Conservation (phyloP, 1,140 invertebrate genomes). For the Monochamus saltuarius region DNA sequence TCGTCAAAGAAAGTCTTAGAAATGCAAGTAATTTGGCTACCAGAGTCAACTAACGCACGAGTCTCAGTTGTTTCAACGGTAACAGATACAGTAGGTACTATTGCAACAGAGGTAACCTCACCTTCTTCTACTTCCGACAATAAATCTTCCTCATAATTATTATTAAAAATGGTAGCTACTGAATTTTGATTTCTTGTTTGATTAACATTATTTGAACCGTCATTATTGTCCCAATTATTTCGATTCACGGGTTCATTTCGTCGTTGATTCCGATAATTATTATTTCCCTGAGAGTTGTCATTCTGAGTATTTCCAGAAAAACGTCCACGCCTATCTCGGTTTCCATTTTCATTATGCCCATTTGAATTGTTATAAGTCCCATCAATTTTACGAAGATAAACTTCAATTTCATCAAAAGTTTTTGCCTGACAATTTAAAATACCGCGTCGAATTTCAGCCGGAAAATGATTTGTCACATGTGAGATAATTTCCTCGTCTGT, state of each 20-base stretch:
- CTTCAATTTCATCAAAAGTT: constrained; percentile 7
- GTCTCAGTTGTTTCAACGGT: neutral
- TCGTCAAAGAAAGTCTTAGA: constrained; percentile 30
- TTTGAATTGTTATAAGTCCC: neutral
- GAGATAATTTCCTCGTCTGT: constrained; percentile 9
- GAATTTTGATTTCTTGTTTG: neutral
- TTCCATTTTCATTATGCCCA: neutral
- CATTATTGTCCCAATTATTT: neutral
- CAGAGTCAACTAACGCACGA: constrained; percentile 26
- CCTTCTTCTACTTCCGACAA: neutral
- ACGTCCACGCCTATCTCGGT: neutral
- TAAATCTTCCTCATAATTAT: neutral
- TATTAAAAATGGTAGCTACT: constrained; percentile 13
- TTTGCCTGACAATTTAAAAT: constrained; percentile 1
- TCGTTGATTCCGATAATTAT: too few species aligned
- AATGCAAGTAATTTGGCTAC: constrained; percentile 38
- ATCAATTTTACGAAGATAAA: constrained; percentile 3
- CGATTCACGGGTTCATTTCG: too few species aligned
- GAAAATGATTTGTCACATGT: constrained; percentile 13
- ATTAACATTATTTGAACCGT: neutral
- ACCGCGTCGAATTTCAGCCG: neutral
- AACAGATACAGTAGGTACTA: neutral
- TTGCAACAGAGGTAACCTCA: neutral
- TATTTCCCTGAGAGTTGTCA: too few species aligned
- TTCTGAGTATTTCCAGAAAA: neutral